Conservation (phyloP, 2,113 vertebrate species). For the Syngnathus typhle region DNA sequence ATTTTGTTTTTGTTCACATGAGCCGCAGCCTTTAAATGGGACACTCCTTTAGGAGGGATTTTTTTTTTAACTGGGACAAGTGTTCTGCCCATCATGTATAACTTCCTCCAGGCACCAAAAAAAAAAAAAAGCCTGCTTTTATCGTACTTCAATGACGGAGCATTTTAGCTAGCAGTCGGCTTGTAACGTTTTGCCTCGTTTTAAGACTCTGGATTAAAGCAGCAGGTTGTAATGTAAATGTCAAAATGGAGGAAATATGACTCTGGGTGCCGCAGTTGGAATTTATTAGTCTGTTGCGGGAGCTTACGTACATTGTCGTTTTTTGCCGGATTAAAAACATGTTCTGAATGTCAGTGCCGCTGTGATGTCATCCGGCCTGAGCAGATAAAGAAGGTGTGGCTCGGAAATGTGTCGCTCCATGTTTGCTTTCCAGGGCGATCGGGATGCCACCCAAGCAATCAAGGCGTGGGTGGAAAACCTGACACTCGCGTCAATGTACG, state of each 20-base stretch:
- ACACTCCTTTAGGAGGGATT: conserved; percentile 58
- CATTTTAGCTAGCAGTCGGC: conserved; percentile 13
- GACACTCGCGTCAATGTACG: conserved; percentile 12
- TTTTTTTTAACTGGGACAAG: conserved; percentile 29
- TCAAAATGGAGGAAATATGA: conserved; percentile 27
- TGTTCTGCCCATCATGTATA: conserved; percentile 17
- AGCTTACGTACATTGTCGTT: conserved; percentile 7
- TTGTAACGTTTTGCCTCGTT: neutral
- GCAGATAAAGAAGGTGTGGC: conserved; percentile 44
- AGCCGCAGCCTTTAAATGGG: conserved; percentile 17
- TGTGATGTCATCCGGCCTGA: conserved; percentile 17
- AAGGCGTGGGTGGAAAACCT: conserved; percentile 50
- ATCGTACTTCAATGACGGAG: conserved; percentile 1
- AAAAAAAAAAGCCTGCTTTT: neutral
- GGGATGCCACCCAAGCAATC: conserved; percentile 13
- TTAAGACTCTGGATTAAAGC: conserved; percentile 13
- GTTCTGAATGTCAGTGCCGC: neutral
- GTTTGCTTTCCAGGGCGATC: conserved; percentile 46
- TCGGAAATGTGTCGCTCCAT: conserved; percentile 3
- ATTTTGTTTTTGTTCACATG: conserved; percentile 43
- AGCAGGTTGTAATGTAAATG: conserved; percentile 27
- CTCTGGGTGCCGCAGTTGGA: conserved; percentile 22
- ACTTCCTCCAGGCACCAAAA: neutral
- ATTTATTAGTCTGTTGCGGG: conserved; percentile 1
- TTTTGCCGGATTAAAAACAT: neutral